These are phyloP conservation scores for Xylota sylvarum DNA, from an alignment of 2,888 invertebrate species.

Conservation along the genomic window DNA sequence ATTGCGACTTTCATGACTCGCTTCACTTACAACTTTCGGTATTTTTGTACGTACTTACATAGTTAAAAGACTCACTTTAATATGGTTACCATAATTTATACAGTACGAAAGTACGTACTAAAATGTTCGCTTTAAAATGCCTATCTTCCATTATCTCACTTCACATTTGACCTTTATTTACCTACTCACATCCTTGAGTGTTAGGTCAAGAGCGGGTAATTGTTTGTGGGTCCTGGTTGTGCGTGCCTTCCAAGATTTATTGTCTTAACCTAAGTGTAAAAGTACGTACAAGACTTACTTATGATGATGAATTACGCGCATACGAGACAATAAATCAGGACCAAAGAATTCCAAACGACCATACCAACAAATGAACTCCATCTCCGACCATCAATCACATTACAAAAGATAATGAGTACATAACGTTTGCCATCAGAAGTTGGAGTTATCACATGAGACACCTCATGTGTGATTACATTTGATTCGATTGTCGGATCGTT, in stretches of 20 bases:
- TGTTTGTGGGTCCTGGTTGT: constrained; percentile 1
- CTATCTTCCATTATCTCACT: not conserved
- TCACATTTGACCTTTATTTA: not conserved
- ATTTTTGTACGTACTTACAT: too few species aligned
- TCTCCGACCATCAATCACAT: constrained; percentile 48
- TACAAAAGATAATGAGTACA: constrained; percentile 37
- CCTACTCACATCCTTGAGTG: not conserved
- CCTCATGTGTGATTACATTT: constrained; percentile 17
- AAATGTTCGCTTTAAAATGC: not conserved
- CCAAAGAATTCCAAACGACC: constrained; percentile 34
- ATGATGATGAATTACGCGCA: constrained; percentile 28
- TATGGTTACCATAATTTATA: not conserved
- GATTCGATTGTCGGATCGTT: constrained; percentile 14
- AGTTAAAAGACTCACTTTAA: not conserved
- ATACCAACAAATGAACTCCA: constrained; percentile 31
- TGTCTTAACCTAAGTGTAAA: constrained; percentile 46
- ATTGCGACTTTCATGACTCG: too few species aligned
- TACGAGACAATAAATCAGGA: constrained; percentile 41
- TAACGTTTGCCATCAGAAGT: not conserved
- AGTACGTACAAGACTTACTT: constrained; percentile 25
- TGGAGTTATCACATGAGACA: not conserved
- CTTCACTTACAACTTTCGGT: too few species aligned
- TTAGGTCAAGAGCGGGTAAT: not conserved
- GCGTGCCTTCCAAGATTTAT: constrained; percentile 26
- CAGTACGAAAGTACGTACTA: not conserved